These are phyloP conservation scores for Bothrops jararaca DNA, from an alignment of 2,113 vertebrate genomes.

Conservation along the genomic window DNA sequence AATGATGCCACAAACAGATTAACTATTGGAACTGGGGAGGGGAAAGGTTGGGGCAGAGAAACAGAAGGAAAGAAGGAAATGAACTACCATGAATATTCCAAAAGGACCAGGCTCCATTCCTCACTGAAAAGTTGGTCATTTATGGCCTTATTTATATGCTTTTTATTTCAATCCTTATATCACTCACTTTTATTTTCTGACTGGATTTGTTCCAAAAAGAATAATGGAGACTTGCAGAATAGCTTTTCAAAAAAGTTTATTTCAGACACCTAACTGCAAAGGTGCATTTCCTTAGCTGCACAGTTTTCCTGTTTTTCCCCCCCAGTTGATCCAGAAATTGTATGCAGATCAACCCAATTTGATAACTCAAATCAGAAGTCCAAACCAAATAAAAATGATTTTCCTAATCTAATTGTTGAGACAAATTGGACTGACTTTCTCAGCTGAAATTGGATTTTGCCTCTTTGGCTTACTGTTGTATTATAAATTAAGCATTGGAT, in stretches of 20 bases:
- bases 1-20: constrained; percentile 43
- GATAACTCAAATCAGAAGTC: neutral
- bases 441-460: neutral
- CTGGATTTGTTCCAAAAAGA: neutral
- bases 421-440: neutral
- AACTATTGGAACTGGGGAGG: constrained; percentile 16
- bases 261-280: neutral
- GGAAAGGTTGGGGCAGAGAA: constrained; percentile 19
- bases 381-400: neutral
- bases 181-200: constrained; percentile 5
- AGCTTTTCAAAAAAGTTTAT: too few relatives aligned
- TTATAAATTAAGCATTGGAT: neutral
- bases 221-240: neutral
- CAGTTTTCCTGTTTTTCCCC: neutral
- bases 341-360: neutral
- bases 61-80: constrained; percentile 32
- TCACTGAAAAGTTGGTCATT: neutral
- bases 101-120: neutral
- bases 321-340: neutral
- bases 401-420: neutral
- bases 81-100: neutral
- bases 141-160: neutral
- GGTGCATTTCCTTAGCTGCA: neutral
- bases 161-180: neutral
- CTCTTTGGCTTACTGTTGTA: neutral